Evolutionary conservation across 2,888 invertebrate genomes (phyloP), one percentile per base, ranked within the genome.

Genomic region (Drosophila mimetica): DNA sequence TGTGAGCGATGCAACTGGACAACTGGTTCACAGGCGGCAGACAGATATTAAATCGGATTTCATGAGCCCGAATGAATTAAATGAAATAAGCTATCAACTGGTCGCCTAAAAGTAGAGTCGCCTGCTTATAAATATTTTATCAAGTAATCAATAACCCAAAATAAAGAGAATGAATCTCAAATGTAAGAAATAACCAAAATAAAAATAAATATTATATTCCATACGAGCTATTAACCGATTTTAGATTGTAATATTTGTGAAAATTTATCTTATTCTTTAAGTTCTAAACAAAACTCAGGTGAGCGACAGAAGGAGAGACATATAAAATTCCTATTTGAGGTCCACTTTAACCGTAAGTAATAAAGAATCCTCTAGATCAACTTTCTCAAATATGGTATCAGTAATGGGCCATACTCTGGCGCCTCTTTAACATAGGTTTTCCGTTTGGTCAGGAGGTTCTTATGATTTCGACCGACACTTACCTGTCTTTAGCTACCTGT

Each of bases 401-500:
- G 57, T 72, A 61, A 67, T 76, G 41, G 81, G 78, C 52, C 28
- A 28, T 44, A 57, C 30, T 14, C n/a, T 51, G 72, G 60, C 80
- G 66, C 74, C 76, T 37, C 32, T 44, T 71, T 74, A 78, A 76
- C 69, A 74, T 70, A 77, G 77, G 71, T 42, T 25, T 25, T 28
- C 14, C 18, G n/a, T 11, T 53, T 18, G 53, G 9, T 3, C 18
- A 9, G 7, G 18, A 18, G 14, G 34, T 25, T 37, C 36, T n/a
- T 53, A 16, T 55, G 16, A 25, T 52, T 36, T 52, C 25, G 8
- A 25, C 44, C 16, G 51, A 37, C 28, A 34, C 37, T 65, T 86
- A 83, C 80, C 80, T 86, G 69, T 6, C 37, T 11, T 20, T n/a
- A 37, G 42, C 75, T 65, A 78, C 77, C 79, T 78, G 71, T 64